Percentiles rank a stretch among this genome's conserved stretches.
phyloP scores from a whole-genome alignment of 1,140 invertebrate genomes.

The Pogonomyrmex californicus region DNA sequence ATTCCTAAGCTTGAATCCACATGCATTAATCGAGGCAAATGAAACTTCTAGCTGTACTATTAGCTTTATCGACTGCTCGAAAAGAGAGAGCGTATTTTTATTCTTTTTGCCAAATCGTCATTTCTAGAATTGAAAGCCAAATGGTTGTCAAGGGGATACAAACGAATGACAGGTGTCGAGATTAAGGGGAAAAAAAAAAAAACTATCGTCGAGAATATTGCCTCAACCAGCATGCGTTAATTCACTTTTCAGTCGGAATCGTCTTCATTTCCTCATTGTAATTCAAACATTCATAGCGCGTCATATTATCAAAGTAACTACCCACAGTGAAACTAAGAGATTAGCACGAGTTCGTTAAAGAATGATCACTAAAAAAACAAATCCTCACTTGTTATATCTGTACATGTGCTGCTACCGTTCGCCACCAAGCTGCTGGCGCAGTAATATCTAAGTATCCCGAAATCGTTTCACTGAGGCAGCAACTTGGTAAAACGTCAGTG shows the following conservation, averaged over 20 bases:
- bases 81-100: constrained; percentile 22
- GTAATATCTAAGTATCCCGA: constrained; percentile 76
- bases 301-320: constrained; percentile 73
- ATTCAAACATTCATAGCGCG: constrained; percentile 61
- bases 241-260: constrained; percentile 72
- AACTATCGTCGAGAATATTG: constrained; percentile 62
- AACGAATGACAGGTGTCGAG: constrained; percentile 40
- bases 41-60: constrained; percentile 67
- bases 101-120: constrained; percentile 18
- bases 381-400: constrained; percentile 78
- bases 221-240: constrained; percentile 73
- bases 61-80: constrained; percentile 45
- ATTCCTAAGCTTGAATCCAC: constrained; percentile 71
- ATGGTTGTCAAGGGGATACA: constrained; percentile 23
- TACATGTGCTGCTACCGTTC: constrained; percentile 78
- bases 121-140: constrained; percentile 60
- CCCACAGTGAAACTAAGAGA: constrained; percentile 71
- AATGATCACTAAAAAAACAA: constrained; percentile 74
- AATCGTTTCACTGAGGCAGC: constrained; percentile 77
- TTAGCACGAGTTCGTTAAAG: constrained; percentile 70
- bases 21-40: constrained; percentile 76
- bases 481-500: constrained; percentile 69
- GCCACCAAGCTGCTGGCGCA: constrained; percentile 76
- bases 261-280: constrained; percentile 54
- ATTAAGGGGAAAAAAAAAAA: constrained; percentile 53